A percentile compares a stretch with the other conserved stretches of the same genome.
phyloP scores from a whole-genome alignment of 2,113 vertebrate species.

The Datnioides undecimradiatus region DNA sequence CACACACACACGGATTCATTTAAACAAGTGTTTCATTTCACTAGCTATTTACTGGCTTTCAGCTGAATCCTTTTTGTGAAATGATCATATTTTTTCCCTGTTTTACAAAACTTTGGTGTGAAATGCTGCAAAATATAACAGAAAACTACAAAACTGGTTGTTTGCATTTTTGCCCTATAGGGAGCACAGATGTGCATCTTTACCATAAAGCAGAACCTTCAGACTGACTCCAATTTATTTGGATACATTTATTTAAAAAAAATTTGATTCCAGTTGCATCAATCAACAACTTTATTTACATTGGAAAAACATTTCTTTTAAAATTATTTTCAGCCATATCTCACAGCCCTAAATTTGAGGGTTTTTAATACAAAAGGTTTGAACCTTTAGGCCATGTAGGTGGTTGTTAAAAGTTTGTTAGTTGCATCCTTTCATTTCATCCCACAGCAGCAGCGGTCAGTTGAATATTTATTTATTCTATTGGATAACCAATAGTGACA shows the following conservation, averaged over 20 bases:
- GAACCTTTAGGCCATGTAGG: neutral
- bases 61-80: neutral
- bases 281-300: neutral
- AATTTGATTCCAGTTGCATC: too few species aligned
- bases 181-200: too few species aligned
- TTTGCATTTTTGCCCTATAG: too few species aligned
- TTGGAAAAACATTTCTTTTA: neutral
- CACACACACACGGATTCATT: too few species aligned
- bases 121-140: too few species aligned
- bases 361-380: neutral
- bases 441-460: neutral
- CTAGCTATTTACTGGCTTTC: neutral
- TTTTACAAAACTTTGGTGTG: neutral
- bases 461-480: neutral
- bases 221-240: too few species aligned
- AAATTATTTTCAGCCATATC: neutral
- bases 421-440: neutral
- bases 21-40: too few species aligned
- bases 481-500: neutral
- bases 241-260: too few species aligned
- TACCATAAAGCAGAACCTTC: too few species aligned
- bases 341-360: too few species aligned
- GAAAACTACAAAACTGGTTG: too few species aligned
- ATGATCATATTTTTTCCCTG: neutral
- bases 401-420: neutral